These are phyloP conservation scores for Nowickia ferox DNA, from an alignment of 2,888 invertebrate species.

Conservation along the genomic window DNA sequence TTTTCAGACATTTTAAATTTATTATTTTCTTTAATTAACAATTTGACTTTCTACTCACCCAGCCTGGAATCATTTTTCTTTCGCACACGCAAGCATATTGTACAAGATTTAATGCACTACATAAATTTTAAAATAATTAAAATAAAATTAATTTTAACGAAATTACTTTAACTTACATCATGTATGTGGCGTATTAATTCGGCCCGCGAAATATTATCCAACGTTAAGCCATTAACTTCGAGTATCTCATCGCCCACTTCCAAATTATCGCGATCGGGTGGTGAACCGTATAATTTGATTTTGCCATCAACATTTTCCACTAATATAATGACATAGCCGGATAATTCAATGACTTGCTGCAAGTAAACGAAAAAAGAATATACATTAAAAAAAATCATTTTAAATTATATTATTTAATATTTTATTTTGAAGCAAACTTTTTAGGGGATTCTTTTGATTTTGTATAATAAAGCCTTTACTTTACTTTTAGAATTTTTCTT, in stretches of 20 bases:
- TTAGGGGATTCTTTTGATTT: too few species aligned
- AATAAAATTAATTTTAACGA: neutral
- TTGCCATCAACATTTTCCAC: conserved; percentile 97
- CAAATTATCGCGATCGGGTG: conserved; percentile 95
- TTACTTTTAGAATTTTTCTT: too few species aligned
- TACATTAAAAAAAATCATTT: neutral
- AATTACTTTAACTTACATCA: conserved; percentile 87
- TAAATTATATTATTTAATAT: neutral
- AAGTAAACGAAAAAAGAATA: conserved; percentile 68
- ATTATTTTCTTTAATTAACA: neutral
- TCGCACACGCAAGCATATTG: conserved; percentile 96
- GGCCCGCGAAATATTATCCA: conserved; percentile 95
- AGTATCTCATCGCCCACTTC: conserved; percentile 98
- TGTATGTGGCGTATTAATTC: conserved; percentile 97
- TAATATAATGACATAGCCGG: conserved; percentile 97
- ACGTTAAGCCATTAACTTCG: conserved; percentile 96
- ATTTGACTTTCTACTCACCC: conserved; percentile 86
- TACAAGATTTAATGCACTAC: conserved; percentile 97
- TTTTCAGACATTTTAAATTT: neutral
- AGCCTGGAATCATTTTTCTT: conserved; percentile 93
- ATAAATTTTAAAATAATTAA: neutral
- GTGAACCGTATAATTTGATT: conserved; percentile 96
- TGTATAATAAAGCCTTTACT: too few species aligned
- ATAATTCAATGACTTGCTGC: conserved; percentile 91
- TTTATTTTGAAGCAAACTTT: too few species aligned